Conservation (phyloP, 92 coral and sea anemone genomes). For the Epizoanthus stellaris region DNA sequence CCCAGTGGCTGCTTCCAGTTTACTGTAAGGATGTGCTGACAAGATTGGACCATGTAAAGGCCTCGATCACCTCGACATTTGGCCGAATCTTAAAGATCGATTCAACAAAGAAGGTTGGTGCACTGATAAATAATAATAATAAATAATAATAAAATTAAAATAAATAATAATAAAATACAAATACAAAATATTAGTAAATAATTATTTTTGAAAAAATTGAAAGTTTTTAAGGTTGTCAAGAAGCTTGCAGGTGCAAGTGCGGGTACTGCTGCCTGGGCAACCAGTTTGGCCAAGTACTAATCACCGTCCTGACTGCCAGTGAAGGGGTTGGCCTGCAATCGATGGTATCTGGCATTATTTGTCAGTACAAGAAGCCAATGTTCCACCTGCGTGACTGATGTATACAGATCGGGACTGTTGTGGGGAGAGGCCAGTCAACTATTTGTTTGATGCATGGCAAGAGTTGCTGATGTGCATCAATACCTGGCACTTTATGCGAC, state of each 20-base stretch:
- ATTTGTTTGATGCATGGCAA: conserved; percentile 10
- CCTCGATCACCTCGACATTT: conserved; percentile 15
- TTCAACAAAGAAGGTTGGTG: conserved; percentile 25
- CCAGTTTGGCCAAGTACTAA: not conserved
- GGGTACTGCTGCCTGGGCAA: not conserved
- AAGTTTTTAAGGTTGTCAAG: not conserved
- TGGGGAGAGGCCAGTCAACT: not conserved
- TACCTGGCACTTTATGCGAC: conserved; percentile 41
- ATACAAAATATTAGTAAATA: not conserved
- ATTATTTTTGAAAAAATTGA: not conserved
- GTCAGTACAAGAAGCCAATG: not conserved
- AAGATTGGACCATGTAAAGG: conserved; percentile 1
- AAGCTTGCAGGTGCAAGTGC: not conserved
- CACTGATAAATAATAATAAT: not conserved
- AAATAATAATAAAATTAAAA: no score
- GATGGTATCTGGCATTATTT: not conserved
- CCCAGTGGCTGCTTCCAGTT: not conserved
- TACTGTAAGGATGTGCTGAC: not conserved
- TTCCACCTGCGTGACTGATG: not conserved
- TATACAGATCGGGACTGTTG: conserved; percentile 5
- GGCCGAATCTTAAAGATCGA: conserved; percentile 5
- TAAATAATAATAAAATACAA: not conserved
- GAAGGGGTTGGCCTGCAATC: not conserved
- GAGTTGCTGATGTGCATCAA: conserved; percentile 5
- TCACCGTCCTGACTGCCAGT: not conserved